Percentiles rank a stretch among this genome's conserved stretches.
Evolutionary conservation across 2,113 vertebrate species (phyloP).

Genomic region (Girardinichthys multiradiatus): DNA sequence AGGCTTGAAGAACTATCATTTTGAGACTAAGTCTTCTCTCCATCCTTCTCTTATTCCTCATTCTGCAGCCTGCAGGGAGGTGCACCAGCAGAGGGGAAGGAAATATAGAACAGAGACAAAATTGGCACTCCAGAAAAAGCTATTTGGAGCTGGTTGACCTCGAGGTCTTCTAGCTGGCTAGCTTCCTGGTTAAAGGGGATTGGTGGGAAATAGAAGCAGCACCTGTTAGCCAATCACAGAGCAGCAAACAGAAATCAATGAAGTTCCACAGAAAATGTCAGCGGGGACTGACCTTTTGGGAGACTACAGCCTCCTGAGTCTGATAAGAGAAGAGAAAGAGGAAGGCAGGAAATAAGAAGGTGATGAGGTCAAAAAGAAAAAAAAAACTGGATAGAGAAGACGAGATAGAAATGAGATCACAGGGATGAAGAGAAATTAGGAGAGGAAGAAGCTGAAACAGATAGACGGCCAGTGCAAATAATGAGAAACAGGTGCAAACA

Average conservation of each 20-base stretch:
- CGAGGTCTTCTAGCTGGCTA: conserved; percentile 56
- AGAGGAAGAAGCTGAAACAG: background rate
- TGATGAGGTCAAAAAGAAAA: conserved; percentile 48
- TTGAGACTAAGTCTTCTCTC: conserved; percentile 54
- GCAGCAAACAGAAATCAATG: conserved; percentile 72
- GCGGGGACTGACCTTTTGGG: conserved; percentile 75
- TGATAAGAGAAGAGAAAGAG: conserved; percentile 33
- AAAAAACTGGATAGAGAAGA: conserved; percentile 30
- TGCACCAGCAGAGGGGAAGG: conserved; percentile 30
- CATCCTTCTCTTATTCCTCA: conserved; percentile 56
- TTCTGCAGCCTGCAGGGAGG: conserved; percentile 47
- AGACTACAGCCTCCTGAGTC: conserved; percentile 67
- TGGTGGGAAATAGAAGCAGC: conserved; percentile 66
- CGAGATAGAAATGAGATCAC: conserved; percentile 14
- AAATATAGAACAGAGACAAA: conserved; percentile 51
- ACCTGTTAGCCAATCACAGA: conserved; percentile 65
- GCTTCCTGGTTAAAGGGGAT: conserved; percentile 70
- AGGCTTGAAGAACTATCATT: conserved; percentile 55
- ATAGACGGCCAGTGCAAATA: background rate
- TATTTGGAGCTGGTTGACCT: conserved; percentile 79
- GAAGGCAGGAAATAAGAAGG: conserved; percentile 29
- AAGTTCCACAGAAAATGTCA: conserved; percentile 79
- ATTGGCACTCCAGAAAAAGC: conserved; percentile 68
- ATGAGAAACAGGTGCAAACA: too few species aligned
- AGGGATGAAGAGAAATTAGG: conserved; percentile 14